Evolutionary conservation across 2,797 vertebrate species (phyloP).

Genomic region (Chrysolophus pictus): DNA sequence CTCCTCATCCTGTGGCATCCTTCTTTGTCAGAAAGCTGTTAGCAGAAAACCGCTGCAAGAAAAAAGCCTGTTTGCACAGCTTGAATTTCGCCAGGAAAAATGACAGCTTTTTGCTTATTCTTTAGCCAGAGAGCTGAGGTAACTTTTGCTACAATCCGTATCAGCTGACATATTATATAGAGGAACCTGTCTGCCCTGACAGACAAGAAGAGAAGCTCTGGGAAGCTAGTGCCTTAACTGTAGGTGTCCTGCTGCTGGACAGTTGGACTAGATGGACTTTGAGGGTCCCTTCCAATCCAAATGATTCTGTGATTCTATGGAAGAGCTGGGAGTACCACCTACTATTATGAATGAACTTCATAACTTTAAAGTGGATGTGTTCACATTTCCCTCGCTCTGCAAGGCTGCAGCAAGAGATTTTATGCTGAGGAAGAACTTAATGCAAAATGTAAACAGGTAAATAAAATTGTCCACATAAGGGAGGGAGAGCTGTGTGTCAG

Average conservation of each 20-base stretch:
- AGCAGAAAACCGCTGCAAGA: background rate
- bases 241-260: too few species aligned
- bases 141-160: background rate
- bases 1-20: background rate
- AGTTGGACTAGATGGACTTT: too few species aligned
- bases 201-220: background rate
- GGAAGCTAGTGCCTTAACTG: background rate
- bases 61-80: background rate
- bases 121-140: background rate
- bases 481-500: background rate
- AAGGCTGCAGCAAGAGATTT: background rate
- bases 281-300: too few species aligned
- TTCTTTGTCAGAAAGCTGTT: background rate
- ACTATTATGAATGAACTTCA: background rate
- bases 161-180: background rate
- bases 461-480: background rate
- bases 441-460: background rate
- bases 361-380: background rate
- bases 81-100: background rate
- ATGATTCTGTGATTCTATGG: background rate
- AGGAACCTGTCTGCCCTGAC: background rate
- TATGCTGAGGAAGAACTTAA: background rate
- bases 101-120: background rate
- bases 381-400: background rate
- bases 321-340: background rate